These are phyloP conservation scores for Scarus forsteni DNA, from an alignment of 2,797 vertebrate genomes.

Conservation along the genomic window DNA sequence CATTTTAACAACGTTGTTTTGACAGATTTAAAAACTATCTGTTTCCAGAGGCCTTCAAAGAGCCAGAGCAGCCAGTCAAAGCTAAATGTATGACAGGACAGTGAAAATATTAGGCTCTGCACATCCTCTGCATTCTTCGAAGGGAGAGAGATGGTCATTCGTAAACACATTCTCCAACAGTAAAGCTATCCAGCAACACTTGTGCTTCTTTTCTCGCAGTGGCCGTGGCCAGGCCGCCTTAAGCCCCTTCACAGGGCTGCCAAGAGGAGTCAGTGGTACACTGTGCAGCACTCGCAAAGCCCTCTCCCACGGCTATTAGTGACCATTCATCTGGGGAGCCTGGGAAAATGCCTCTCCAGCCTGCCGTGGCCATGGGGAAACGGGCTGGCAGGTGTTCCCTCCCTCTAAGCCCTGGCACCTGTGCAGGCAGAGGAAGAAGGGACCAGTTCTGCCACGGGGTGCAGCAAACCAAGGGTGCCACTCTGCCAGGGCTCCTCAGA, in stretches of 20 bases:
- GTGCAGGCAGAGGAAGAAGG: constrained; percentile 73
- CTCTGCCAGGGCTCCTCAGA: constrained; percentile 42
- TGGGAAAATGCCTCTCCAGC: constrained; percentile 91
- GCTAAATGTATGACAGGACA: constrained; percentile 33
- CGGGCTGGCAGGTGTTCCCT: constrained; percentile 88
- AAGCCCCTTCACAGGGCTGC: constrained; percentile 86
- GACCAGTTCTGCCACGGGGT: constrained; percentile 69
- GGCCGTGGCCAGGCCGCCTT: constrained; percentile 83
- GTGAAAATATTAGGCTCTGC: constrained; percentile 31
- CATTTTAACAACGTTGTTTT: neutral
- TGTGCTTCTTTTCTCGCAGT: constrained; percentile 79
- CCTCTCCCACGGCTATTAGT: constrained; percentile 90
- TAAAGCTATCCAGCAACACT: constrained; percentile 87
- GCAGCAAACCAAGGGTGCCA: constrained; percentile 65
- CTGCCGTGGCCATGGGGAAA: constrained; percentile 84
- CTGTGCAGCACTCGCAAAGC: constrained; percentile 84
- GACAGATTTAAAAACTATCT: neutral
- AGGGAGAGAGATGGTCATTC: constrained; percentile 77
- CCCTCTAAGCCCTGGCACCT: constrained; percentile 85
- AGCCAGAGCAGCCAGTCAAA: constrained; percentile 41
- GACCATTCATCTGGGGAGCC: constrained; percentile 89
- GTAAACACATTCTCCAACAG: constrained; percentile 81
- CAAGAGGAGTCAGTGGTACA: constrained; percentile 87
- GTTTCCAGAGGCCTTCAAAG: constrained; percentile 3
- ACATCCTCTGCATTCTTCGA: constrained; percentile 72